phyloP scores from a whole-genome alignment of 1,140 invertebrate genomes.

The Ceratina calcarata region DNA sequence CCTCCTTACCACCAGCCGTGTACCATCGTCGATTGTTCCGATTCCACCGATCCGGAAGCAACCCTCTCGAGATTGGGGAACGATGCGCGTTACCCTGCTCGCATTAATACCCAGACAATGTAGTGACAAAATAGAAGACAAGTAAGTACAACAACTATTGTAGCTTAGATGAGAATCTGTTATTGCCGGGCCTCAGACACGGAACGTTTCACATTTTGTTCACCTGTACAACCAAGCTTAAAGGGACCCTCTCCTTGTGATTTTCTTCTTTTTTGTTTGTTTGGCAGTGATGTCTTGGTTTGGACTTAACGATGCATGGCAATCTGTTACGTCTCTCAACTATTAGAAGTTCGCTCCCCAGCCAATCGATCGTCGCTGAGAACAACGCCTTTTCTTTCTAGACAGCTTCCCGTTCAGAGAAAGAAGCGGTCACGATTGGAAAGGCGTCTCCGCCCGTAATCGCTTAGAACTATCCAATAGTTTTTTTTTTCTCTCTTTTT shows the following conservation, averaged over 20 bases:
- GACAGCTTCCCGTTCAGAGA: not conserved
- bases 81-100: conserved; percentile 52
- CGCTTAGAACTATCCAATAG: no score
- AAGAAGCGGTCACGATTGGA: not conserved
- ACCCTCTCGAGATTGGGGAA: conserved; percentile 20
- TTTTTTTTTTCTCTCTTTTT: no score
- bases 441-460: not conserved
- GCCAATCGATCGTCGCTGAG: not conserved
- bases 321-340: not conserved
- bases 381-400: not conserved
- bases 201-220: conserved; percentile 38
- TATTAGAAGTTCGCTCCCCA: not conserved
- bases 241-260: no score
- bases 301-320: conserved; percentile 17
- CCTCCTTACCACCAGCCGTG: not conserved
- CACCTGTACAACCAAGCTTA: no score
- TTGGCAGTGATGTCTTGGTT: conserved; percentile 57
- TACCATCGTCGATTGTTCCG: not conserved
- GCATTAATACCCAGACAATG: conserved; percentile 60
- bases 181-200: conserved; percentile 74
- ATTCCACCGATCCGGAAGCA: not conserved
- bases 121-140: conserved; percentile 73
- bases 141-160: conserved; percentile 80
- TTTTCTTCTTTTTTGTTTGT: conserved; percentile 10
- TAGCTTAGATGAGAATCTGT: conserved; percentile 79